A percentile compares a stretch with the other conserved stretches of the same genome.
phyloP scores from a whole-genome alignment of 2,797 vertebrate species.

The Synanceia verrucosa region DNA sequence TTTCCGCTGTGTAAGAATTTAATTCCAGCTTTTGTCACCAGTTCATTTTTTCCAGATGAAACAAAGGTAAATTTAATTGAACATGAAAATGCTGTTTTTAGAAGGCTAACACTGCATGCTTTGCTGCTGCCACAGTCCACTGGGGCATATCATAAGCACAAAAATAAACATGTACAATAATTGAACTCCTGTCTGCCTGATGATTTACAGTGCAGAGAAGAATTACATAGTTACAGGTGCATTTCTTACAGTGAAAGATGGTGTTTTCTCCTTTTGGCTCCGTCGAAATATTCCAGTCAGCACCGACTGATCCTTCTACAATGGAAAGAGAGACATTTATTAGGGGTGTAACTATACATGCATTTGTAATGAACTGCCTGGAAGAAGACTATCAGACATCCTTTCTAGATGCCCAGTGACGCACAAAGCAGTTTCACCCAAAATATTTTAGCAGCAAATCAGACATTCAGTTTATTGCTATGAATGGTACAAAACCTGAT shows the following conservation, averaged over 20 bases:
- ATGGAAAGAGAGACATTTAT: neutral
- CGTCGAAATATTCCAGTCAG: slow-evolving; percentile 37
- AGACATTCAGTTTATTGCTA: too few species aligned
- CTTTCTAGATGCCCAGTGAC: too few species aligned
- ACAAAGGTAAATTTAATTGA: neutral
- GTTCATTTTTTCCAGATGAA: neutral
- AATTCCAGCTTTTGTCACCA: too few species aligned
- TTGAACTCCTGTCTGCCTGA: too few species aligned
- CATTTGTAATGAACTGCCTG: too few species aligned
- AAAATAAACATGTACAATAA: neutral
- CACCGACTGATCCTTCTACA: slow-evolving; percentile 17
- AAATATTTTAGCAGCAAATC: too few species aligned
- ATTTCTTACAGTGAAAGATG: slow-evolving; percentile 55
- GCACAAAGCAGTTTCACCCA: too few species aligned
- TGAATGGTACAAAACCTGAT: too few species aligned
- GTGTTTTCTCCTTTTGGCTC: slow-evolving; percentile 51
- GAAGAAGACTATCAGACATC: too few species aligned
- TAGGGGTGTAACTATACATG: too few species aligned
- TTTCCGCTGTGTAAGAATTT: too few species aligned
- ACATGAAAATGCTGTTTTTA: too few species aligned
- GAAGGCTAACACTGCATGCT: neutral
- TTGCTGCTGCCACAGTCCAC: neutral
- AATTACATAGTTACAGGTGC: neutral
- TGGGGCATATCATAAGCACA: neutral
- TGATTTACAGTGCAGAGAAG: neutral